These are phyloP conservation scores for Bellardia pandia DNA, from an alignment of 2,888 invertebrate genomes.

Conservation along the genomic window DNA sequence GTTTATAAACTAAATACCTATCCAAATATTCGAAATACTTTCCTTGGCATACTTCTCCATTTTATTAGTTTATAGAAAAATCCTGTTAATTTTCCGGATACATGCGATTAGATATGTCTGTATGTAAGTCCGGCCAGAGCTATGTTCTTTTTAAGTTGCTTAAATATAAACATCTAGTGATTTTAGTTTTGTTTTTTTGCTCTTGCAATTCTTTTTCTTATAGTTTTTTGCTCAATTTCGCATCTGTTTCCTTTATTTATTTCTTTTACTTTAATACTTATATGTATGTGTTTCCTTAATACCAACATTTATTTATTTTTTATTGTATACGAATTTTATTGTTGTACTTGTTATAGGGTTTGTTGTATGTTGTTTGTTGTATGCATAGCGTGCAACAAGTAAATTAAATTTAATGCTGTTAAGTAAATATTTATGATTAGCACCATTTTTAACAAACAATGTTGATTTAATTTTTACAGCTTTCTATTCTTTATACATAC, in stretches of 20 bases:
- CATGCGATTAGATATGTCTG: conserved; percentile 81
- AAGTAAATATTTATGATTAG: conserved; percentile 76
- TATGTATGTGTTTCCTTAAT: conserved; percentile 2
- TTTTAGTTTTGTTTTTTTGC: background rate
- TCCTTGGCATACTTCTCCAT: conserved; percentile 4
- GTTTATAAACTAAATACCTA: too few relatives aligned
- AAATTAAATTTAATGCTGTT: conserved; percentile 78
- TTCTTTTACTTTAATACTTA: conserved; percentile 7
- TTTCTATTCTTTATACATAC: conserved; percentile 47
- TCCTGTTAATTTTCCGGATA: conserved; percentile 80
- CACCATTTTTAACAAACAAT: conserved; percentile 69
- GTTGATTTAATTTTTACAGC: conserved; percentile 67
- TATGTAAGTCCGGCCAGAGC: conserved; percentile 48
- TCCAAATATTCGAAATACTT: background rate
- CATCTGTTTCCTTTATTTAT: conserved; percentile 34
- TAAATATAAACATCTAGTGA: background rate
- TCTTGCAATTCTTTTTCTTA: background rate
- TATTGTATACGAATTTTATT: conserved; percentile 21
- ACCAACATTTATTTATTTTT: conserved; percentile 35
- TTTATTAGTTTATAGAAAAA: background rate
- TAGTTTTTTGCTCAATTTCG: background rate
- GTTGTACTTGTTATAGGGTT: background rate
- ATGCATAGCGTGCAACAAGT: conserved; percentile 80
- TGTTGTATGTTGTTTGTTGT: background rate
- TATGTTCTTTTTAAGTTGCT: conserved; percentile 26